These are phyloP conservation scores for Rostratula benghalensis DNA, from an alignment of 2,113 vertebrate species.

Conservation along the genomic window DNA sequence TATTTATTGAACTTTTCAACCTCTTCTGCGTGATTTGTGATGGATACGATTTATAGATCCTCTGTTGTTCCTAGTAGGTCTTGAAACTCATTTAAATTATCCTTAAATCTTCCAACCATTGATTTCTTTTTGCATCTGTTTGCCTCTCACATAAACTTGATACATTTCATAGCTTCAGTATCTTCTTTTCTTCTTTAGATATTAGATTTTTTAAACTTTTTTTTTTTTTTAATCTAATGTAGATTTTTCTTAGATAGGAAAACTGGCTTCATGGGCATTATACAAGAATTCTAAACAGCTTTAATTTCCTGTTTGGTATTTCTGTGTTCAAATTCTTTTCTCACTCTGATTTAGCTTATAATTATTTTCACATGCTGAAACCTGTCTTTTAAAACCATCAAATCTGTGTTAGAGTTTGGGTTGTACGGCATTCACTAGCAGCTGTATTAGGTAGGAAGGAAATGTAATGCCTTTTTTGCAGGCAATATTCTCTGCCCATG, in stretches of 20 bases:
- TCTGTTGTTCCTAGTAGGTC: neutral
- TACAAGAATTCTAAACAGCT: neutral
- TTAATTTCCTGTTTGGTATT: neutral
- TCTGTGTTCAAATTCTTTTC: neutral
- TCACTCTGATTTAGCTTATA: neutral
- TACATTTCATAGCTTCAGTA: neutral
- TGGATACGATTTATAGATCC: neutral
- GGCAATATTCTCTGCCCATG: neutral
- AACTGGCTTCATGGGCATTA: neutral
- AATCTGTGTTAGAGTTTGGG: neutral
- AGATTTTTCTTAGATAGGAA: neutral
- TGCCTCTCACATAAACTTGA: neutral
- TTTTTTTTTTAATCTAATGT: neutral
- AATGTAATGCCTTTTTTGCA: neutral
- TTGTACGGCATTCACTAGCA: neutral
- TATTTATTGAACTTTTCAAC: slow-evolving; percentile 53
- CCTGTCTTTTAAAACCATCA: neutral
- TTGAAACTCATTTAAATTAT: slow-evolving; percentile 42
- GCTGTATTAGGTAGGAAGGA: neutral
- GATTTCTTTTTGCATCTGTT: slow-evolving; percentile 4
- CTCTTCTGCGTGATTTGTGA: slow-evolving; percentile 33
- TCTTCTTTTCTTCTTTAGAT: neutral
- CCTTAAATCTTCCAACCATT: neutral
- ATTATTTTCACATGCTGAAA: neutral
- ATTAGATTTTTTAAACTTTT: neutral